phyloP scores from a whole-genome alignment of 2,113 vertebrate genomes.

The Lepus europaeus region DNA sequence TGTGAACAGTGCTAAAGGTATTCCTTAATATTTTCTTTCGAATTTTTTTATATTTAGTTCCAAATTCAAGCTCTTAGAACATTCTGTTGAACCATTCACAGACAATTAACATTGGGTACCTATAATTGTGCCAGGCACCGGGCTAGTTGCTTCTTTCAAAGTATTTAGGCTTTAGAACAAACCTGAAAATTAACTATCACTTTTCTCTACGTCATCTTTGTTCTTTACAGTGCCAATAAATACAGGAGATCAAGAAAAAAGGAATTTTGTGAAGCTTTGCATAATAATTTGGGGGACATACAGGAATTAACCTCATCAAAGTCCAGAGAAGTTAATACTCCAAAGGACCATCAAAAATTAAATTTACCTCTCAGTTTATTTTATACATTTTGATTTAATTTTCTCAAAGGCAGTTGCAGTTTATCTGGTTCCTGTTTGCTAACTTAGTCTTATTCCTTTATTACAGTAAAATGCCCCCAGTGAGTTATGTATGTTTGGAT shows the following conservation, averaged over 20 bases:
- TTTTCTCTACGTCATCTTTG: background rate
- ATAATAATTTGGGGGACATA: slow-evolving; percentile 16
- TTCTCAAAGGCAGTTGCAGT: slow-evolving; percentile 18
- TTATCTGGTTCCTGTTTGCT: slow-evolving; percentile 35
- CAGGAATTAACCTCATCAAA: slow-evolving; percentile 41
- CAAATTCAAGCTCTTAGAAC: background rate
- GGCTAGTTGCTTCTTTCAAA: background rate
- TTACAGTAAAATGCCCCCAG: background rate
- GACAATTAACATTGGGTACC: background rate
- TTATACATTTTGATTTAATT: slow-evolving; percentile 52
- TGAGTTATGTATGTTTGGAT: background rate
- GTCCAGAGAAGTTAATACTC: slow-evolving; percentile 38
- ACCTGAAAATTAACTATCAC: background rate
- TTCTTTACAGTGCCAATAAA: background rate
- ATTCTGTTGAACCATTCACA: background rate
- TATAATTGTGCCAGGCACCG: background rate
- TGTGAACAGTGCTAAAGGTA: background rate
- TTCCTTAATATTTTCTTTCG: background rate
- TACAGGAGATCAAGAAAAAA: background rate
- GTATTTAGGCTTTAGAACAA: background rate
- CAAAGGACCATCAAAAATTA: slow-evolving; percentile 44
- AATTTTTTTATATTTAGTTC: slow-evolving; percentile 10
- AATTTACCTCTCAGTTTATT: slow-evolving; percentile 59
- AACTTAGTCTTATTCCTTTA: slow-evolving; percentile 54
- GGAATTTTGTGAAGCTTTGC: background rate